These are phyloP conservation scores for Montifringilla adamsi DNA, from an alignment of 2,113 vertebrate species.

Conservation along the genomic window DNA sequence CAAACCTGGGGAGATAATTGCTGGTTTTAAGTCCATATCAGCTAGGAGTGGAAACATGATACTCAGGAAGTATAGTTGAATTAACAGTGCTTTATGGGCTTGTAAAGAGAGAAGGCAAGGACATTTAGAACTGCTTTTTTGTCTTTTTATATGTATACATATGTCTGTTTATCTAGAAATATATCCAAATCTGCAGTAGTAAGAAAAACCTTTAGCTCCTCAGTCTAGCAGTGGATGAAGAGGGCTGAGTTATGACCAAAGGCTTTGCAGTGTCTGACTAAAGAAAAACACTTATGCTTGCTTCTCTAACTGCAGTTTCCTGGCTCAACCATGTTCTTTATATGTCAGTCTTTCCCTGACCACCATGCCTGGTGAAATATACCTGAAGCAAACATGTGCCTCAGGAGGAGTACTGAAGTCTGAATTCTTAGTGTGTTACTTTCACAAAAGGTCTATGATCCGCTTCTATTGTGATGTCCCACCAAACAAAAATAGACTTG, in stretches of 20 bases:
- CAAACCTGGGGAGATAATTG: neutral
- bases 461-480: neutral
- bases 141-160: neutral
- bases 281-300: neutral
- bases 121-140: neutral
- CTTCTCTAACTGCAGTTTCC: neutral
- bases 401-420: neutral
- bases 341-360: neutral
- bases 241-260: neutral
- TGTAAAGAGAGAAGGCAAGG: neutral
- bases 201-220: neutral
- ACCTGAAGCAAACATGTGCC: neutral
- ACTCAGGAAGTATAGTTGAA: neutral
- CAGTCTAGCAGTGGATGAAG: neutral
- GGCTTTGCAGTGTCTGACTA: neutral
- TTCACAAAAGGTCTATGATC: neutral
- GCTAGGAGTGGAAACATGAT: neutral
- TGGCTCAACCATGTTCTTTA: neutral
- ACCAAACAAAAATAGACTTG: neutral
- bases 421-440: neutral
- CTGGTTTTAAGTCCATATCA: neutral
- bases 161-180: neutral
- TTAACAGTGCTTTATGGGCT: neutral
- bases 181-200: neutral
- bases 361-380: neutral